Base-by-base conservation (phyloP, 2,797 vertebrate species). In the Sarcoramphus papa region DNA sequence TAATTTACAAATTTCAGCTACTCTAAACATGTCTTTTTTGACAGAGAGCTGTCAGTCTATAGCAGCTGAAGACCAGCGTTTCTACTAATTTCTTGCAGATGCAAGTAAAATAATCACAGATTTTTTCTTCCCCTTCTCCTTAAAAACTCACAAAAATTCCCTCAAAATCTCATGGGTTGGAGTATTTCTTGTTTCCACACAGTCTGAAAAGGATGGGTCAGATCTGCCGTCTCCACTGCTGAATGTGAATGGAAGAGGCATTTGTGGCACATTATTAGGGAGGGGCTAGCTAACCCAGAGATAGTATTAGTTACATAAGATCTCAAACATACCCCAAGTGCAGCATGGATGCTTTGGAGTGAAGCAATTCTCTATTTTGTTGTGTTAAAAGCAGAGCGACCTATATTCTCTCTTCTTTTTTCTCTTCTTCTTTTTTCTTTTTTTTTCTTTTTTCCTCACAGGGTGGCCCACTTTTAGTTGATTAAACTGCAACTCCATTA, bases 291-390 rank as follows among this genome's bases (percentile, higher is more conserved):
- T 76, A 95, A 91, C 24, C 20, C 14, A 73, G 31, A 56, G 56
- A 14, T 51, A 8, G 5, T 30, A 6, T 41, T 78, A 68, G 50
- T 83, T 76, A 54, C 13, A 14, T 88, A 86, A 84, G 14, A 31
- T 82, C 37, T 91, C 53, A 75, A 76, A 81, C 35, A 74, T 88
- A 75, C 28, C 43, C 60, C 8, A 7, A 45, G 41, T 77, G 28
- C 72, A 70, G 76, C 35, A 86, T 54, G 50, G 73, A 57, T 84
- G 35, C 90, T 94, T 89, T 72, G 74, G 75, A 95, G 54, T 70
- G 76, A 95, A 93, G 63, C 53, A 40, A 63, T 89, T 83, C 65
- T 88, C 82, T 92, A 41, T 95, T 78, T 95, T 35, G 30, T 83
- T 76, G 74, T 83, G 23, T 76, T 85, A 79, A 88, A 90, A 96